Base-by-base conservation (phyloP, 2,888 invertebrate genomes). In the Drosophila suboccidentalis region DNA sequence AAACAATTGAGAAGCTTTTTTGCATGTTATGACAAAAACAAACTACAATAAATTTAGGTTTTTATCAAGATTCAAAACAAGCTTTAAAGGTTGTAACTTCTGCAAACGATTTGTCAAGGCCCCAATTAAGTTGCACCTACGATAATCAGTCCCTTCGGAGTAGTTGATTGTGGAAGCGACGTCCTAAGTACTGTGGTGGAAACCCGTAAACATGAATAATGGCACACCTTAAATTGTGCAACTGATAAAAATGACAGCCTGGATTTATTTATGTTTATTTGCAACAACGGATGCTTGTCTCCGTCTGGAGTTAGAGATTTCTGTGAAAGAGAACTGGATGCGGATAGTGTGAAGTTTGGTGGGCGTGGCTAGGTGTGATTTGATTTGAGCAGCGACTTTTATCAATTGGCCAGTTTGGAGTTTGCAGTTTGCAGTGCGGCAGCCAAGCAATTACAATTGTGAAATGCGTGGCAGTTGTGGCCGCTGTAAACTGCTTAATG, bases 381-480 rank as follows among this genome's bases (percentile, higher is more conserved):
- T 36, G 22, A 57, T 44, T 57, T 26, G 1, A 26, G 44, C 15
- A n/a, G 26, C 26, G 15, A 17, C 19, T 43, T 54, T 77, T 61
- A 77, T 77, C 77, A 73, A 62, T 77, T 41, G 73, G 71, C 49
- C 38, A n/a, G 38, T 38, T 38, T 26, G 26, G 26, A 26, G 26
- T 26, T 53, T 39, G 26, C 39, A 26, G 26, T 26, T 53, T 39
- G 26, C 39, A 39, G 29, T 38, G 36, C 15, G 9, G 19, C 32
- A 43, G 41, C 71, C 70, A 72, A 65, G 54, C 79, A 87, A 85
- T 87, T 85, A 75, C 79, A 83, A 81, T 87, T 85, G 88, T 87
- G 86, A 83, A 85, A 87, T 81, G 86, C 81, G 74, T 75, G 65
- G 69, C 61, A 55, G 50, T 53, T 51, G 73, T 78, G 63, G 71